These are phyloP conservation scores for Brachyhypopomus gauderio DNA, from an alignment of 2,113 vertebrate species.

Conservation along the genomic window DNA sequence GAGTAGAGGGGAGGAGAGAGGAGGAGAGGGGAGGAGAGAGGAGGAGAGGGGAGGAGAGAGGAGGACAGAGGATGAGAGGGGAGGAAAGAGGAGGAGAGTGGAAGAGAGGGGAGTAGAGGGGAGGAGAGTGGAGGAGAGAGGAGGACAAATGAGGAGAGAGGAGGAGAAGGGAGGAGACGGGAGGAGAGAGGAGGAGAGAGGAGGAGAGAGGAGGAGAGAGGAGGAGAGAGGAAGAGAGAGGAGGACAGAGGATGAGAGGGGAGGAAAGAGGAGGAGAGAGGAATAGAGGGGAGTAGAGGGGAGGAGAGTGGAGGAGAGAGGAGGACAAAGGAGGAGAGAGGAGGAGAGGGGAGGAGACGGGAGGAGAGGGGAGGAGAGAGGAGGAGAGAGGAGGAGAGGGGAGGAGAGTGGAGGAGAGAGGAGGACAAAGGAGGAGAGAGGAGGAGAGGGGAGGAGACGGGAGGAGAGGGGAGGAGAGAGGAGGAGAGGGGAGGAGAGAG, in stretches of 20 bases:
- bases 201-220: neutral
- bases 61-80: no score
- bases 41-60: neutral
- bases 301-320: neutral
- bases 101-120: neutral
- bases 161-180: neutral
- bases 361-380: no score
- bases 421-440: no score
- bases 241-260: neutral
- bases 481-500: no score
- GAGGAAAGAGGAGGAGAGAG: neutral
- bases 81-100: no score
- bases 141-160: neutral
- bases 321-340: neutral
- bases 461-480: no score
- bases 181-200: neutral
- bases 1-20: constrained; percentile 10
- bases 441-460: no score
- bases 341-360: no score
- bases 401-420: no score
- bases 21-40: neutral
- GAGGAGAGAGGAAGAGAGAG: constrained; percentile 7
- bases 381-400: no score
- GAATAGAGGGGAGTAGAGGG: no score
- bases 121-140: neutral